These are phyloP conservation scores for Notoglanidium macrostoma DNA, from an alignment of 2,797 vertebrate genomes.

Conservation along the genomic window DNA sequence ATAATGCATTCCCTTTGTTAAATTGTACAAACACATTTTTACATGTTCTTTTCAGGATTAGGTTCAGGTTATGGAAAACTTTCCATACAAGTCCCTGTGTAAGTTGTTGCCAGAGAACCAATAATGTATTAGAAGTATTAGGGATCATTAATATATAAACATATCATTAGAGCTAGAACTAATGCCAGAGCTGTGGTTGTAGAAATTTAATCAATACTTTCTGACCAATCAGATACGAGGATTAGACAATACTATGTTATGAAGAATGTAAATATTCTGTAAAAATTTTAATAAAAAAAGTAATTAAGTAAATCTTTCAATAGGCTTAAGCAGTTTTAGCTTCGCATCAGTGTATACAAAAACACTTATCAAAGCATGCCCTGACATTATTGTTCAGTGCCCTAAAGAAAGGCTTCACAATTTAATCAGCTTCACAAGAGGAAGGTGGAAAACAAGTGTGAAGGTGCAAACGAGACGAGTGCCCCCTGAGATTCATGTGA, in stretches of 20 bases:
- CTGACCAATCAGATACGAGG: background rate
- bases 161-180: background rate
- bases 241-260: background rate
- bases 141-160: background rate
- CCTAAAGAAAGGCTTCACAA: constrained; percentile 50
- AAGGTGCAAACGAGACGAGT: constrained; percentile 55
- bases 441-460: constrained; percentile 49
- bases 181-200: background rate
- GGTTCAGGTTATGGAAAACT: background rate
- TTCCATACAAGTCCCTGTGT: background rate
- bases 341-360: constrained; percentile 39
- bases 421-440: constrained; percentile 63
- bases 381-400: constrained; percentile 54
- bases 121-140: background rate
- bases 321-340: background rate
- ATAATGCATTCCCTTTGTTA: background rate
- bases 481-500: constrained; percentile 65
- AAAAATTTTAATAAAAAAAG: background rate
- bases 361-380: constrained; percentile 53
- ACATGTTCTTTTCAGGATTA: background rate
- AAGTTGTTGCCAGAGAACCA: constrained; percentile 1
- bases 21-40: background rate
- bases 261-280: background rate
- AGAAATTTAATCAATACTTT: background rate
- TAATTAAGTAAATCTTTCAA: constrained; percentile 3